Base-by-base conservation (phyloP, 2,888 invertebrate genomes). In the Pachymerium ferrugineum region DNA sequence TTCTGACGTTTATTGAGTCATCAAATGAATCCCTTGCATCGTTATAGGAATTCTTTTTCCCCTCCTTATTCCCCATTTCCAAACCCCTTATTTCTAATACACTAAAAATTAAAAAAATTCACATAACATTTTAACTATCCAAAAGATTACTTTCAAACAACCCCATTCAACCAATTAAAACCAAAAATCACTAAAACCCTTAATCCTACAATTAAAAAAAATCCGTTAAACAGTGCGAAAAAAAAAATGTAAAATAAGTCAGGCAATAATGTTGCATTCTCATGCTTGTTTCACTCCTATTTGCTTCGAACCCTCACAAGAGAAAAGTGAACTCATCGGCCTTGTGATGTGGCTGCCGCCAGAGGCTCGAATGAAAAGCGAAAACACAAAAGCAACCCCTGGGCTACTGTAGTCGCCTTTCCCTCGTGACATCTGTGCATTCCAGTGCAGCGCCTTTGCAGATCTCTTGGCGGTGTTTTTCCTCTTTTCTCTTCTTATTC, bases 1-100 rank as follows among this genome's bases (percentile, higher is more conserved):
- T 42, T 42, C 42, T 42, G 42, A 42, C 42, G 42, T 42, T 42
- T 42, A 42, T 42, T 42, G 42, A 42, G 42, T 42, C 42, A 42
- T 42, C 42, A 42, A 42, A 42, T 42, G 42, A 42, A 42, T 42
- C 42, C 42, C 5, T n/a, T 42, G 42, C 42, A 42, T 42, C 42
- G 42, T 42, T 42, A 42, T 4, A 42, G 3, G 14, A 14, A 4
- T 42, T 42, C 16, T 42, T 42, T 42, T 42, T 42, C 14, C 16
- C 3, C 16, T 42, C n/a, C n/a, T n/a, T n/a, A n/a, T n/a, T n/a
- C n/a, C n/a, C n/a, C n/a, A n/a, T n/a, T n/a, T n/a, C n/a, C n/a
- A n/a, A n/a, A n/a, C n/a, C n/a, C n/a, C n/a, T n/a, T n/a, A n/a
- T n/a, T n/a, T n/a, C n/a, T n/a, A n/a, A n/a, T n/a, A n/a, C n/a